These are phyloP conservation scores for Callinectes sapidus DNA, from an alignment of 2,888 invertebrate species.

Conservation along the genomic window DNA sequence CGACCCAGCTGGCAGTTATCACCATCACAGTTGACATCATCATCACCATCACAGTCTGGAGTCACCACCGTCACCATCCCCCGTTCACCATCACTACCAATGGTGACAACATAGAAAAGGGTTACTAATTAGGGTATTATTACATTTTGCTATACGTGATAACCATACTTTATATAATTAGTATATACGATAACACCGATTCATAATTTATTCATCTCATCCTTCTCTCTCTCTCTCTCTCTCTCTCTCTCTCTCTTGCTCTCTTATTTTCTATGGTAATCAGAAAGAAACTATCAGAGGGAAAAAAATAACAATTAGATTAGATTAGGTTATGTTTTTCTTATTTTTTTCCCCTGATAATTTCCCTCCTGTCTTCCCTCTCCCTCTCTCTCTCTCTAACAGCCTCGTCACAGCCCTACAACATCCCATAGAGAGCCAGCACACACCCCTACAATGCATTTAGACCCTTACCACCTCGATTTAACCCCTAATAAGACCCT, in stretches of 20 bases:
- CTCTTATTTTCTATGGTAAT: too few relatives aligned
- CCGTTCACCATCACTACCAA: not conserved
- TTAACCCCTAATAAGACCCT: too few relatives aligned
- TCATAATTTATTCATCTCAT: not conserved
- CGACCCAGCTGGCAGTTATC: not conserved
- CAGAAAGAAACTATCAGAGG: too few relatives aligned
- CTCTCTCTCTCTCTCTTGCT: not conserved
- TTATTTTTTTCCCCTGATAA: too few relatives aligned
- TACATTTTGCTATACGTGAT: not conserved
- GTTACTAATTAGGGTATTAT: not conserved
- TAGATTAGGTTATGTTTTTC: too few relatives aligned
- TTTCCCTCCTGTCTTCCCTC: not conserved
- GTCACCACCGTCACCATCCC: constrained; percentile 12
- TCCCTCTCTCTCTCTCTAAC: not conserved
- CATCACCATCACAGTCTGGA: not conserved
- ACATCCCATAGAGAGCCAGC: not conserved
- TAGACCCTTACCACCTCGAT: too few relatives aligned
- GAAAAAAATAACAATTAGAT: too few relatives aligned
- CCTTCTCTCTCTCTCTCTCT: not conserved
- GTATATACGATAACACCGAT: not conserved
- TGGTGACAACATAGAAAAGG: not conserved
- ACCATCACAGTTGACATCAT: constrained; percentile 16
- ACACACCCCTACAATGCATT: too few relatives aligned
- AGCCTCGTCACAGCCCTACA: not conserved
- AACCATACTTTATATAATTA: not conserved